Evolutionary conservation across 2,113 vertebrate genomes (phyloP).

Genomic region (Bothrops jararaca): DNA sequence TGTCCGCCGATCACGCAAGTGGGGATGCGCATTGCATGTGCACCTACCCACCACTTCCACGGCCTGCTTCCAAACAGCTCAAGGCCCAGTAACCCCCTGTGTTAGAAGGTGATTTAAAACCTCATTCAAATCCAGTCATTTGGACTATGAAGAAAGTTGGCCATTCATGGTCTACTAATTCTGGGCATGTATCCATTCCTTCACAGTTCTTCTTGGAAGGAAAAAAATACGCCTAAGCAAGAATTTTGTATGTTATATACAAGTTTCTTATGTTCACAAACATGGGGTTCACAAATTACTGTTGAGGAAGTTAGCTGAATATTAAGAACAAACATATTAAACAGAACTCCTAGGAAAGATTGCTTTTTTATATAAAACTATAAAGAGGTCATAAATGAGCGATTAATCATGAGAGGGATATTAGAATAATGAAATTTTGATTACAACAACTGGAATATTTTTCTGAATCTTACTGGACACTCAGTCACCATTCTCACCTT

Average conservation of each 20-base stretch:
- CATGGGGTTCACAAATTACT: neutral
- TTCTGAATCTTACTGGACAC: neutral
- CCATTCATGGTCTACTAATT: neutral
- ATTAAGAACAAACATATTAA: neutral
- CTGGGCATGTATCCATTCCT: neutral
- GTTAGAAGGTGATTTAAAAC: neutral
- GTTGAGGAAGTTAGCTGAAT: neutral
- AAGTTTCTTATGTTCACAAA: neutral
- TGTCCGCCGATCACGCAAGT: too few relatives aligned
- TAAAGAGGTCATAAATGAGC: neutral
- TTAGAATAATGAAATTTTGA: neutral
- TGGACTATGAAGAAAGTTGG: neutral
- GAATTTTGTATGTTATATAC: neutral
- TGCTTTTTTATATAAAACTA: neutral
- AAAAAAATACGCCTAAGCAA: neutral
- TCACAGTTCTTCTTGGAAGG: neutral
- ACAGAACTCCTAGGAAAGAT: neutral
- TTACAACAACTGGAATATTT: neutral
- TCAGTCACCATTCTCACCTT: neutral
- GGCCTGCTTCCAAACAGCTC: too few relatives aligned
- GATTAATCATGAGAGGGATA: neutral
- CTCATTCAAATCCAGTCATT: neutral
- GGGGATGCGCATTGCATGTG: too few relatives aligned
- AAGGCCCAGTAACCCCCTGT: neutral
- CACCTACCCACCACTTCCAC: too few relatives aligned